Evolutionary conservation across 2,113 vertebrate species (phyloP).

Genomic region (Strix aluco): DNA sequence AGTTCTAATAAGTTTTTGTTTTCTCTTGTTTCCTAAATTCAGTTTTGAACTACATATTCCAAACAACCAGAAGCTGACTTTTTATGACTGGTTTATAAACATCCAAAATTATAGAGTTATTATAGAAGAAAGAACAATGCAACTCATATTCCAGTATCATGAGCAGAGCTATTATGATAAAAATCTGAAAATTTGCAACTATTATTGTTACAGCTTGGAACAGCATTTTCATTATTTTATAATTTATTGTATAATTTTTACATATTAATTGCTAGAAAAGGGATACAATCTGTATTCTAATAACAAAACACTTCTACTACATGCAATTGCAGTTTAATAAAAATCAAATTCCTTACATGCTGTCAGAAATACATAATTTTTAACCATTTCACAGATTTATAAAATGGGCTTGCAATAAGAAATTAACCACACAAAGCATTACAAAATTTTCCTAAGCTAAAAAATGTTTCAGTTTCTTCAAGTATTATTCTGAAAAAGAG

Average conservation of each 20-base stretch:
- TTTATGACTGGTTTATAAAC: neutral
- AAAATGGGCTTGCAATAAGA: neutral
- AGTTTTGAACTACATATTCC: neutral
- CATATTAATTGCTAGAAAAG: neutral
- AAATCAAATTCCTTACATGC: neutral
- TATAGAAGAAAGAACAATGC: neutral
- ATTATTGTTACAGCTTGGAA: neutral
- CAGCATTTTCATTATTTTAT: neutral
- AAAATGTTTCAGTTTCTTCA: neutral
- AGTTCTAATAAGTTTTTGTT: neutral
- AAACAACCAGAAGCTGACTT: neutral
- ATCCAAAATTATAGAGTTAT: neutral
- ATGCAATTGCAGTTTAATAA: neutral
- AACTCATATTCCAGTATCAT: neutral
- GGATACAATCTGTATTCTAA: neutral
- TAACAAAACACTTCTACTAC: neutral
- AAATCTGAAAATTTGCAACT: neutral
- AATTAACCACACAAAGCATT: accelerated
- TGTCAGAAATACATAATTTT: neutral
- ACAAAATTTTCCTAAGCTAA: neutral
- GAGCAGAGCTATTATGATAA: neutral
- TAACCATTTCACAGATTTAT: neutral
- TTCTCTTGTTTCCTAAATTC: neutral
- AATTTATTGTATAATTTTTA: neutral
- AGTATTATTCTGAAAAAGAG: neutral